phyloP scores from a whole-genome alignment of 2,888 invertebrate species.

The Caenorhabditis panamensis region DNA sequence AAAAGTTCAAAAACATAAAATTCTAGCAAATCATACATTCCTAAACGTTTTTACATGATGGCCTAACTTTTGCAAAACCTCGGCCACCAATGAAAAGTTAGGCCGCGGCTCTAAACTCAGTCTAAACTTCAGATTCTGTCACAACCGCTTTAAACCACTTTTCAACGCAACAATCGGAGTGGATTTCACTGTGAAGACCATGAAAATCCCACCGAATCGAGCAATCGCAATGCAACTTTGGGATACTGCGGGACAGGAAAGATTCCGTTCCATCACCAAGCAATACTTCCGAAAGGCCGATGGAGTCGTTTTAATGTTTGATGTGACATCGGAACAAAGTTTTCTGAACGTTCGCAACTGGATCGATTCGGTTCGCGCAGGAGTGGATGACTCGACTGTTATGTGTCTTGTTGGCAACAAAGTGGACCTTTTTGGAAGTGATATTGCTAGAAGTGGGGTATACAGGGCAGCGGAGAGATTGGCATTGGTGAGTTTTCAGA shows the following conservation, averaged over 20 bases:
- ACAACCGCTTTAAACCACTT: slow-evolving; percentile 83
- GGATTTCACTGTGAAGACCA: slow-evolving; percentile 84
- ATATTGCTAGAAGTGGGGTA: slow-evolving; percentile 81
- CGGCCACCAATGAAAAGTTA: no score
- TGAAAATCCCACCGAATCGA: slow-evolving; percentile 70
- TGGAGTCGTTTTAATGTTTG: slow-evolving; percentile 84
- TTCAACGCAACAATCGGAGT: slow-evolving; percentile 84
- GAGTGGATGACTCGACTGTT: slow-evolving; percentile 83
- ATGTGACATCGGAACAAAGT: slow-evolving; percentile 83
- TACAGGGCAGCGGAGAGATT: slow-evolving; percentile 82
- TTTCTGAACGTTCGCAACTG: slow-evolving; percentile 83
- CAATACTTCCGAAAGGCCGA: slow-evolving; percentile 85
- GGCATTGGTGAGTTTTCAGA: slow-evolving; percentile 82
- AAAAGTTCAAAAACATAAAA: no score
- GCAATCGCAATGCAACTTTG: slow-evolving; percentile 83
- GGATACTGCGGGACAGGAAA: slow-evolving; percentile 85
- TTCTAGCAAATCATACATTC: no score
- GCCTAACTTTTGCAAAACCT: no score
- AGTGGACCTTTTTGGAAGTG: slow-evolving; percentile 83
- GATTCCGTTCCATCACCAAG: slow-evolving; percentile 84
- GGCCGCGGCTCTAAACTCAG: no score
- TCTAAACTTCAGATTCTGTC: slow-evolving; percentile 83
- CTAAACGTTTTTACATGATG: no score
- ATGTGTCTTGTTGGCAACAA: slow-evolving; percentile 84
- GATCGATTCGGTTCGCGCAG: slow-evolving; percentile 81